These are phyloP conservation scores for Chrysogorgia sp. DNA, from an alignment of 92 coral and sea anemone genomes.

Conservation along the genomic window DNA sequence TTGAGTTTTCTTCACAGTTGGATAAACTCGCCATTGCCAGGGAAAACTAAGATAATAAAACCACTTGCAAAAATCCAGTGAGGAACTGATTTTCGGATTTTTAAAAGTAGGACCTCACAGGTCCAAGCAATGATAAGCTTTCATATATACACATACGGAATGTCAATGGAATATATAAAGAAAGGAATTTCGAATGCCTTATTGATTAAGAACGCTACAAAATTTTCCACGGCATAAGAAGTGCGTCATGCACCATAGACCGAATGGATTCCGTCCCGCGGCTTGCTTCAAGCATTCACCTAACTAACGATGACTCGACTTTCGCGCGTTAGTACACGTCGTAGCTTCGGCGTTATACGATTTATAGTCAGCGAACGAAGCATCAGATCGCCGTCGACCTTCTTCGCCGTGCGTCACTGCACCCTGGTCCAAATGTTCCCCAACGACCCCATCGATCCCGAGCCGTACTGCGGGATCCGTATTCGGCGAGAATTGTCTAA, in stretches of 20 bases:
- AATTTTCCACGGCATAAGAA: neutral
- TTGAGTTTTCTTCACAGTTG: too few species aligned
- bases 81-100: neutral
- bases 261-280: neutral
- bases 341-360: slow-evolving; percentile 11
- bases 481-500: neutral
- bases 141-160: neutral
- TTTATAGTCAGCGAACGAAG: slow-evolving; percentile 8
- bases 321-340: neutral
- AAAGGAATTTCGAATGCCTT: neutral
- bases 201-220: slow-evolving; percentile 2
- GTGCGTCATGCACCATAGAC: neutral
- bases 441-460: neutral
- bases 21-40: too few species aligned
- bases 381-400: slow-evolving; percentile 33
- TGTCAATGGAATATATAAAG: neutral
- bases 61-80: too few species aligned
- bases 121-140: neutral
- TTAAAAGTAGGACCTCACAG: slow-evolving; percentile 2
- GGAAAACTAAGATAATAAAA: too few species aligned
- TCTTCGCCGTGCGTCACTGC: slow-evolving; percentile 56
- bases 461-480: slow-evolving; percentile 8
- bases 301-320: slow-evolving; percentile 20
- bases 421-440: neutral
- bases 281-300: neutral